A percentile compares a stretch with the other conserved stretches of the same genome.
Evolutionary conservation across 1,140 invertebrate species (phyloP).

Genomic region (Dendrolimus punctatus): DNA sequence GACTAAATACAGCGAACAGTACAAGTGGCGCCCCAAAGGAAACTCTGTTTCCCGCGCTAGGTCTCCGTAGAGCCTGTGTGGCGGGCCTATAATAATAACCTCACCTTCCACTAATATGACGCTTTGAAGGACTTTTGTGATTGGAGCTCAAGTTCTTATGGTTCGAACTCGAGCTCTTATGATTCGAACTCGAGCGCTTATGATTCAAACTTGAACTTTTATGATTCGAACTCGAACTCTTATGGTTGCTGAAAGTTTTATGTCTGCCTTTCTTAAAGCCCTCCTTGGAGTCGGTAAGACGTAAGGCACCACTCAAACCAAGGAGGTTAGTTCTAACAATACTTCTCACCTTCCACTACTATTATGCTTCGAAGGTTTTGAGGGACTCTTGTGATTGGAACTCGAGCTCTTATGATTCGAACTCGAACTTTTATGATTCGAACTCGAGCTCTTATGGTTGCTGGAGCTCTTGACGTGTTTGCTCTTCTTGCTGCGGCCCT

Average conservation of each 20-base stretch:
- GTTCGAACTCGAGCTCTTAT: conserved; percentile 33
- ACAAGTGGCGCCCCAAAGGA: too few relatives aligned
- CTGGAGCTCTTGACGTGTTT: conserved; percentile 46
- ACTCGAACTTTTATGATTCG: conserved; percentile 30
- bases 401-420: conserved; percentile 42
- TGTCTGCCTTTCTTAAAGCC: conserved; percentile 50
- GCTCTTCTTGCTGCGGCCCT: conserved; percentile 39
- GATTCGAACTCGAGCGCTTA: conserved; percentile 29
- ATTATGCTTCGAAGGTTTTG: conserved; percentile 32
- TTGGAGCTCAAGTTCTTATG: conserved; percentile 41
- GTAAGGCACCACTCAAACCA: neutral
- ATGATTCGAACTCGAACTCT: conserved; percentile 21
- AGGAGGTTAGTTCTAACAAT: conserved; percentile 5
- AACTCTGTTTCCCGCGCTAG: too few relatives aligned
- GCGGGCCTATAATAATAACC: too few relatives aligned
- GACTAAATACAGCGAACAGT: too few relatives aligned
- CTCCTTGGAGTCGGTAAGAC: conserved; percentile 20
- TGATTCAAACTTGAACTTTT: conserved; percentile 36
- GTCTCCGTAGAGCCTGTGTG: too few relatives aligned
- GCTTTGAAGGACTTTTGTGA: conserved; percentile 46
- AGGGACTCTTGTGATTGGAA: conserved; percentile 56
- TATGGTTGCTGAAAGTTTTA: conserved; percentile 29
- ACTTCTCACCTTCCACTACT: conserved; percentile 41
- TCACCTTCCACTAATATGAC: conserved; percentile 45
- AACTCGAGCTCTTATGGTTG: conserved; percentile 21